Percentiles rank a stretch among this genome's conserved stretches.
Evolutionary conservation across 2,113 vertebrate genomes (phyloP).

Genomic region (Macrotus californicus): DNA sequence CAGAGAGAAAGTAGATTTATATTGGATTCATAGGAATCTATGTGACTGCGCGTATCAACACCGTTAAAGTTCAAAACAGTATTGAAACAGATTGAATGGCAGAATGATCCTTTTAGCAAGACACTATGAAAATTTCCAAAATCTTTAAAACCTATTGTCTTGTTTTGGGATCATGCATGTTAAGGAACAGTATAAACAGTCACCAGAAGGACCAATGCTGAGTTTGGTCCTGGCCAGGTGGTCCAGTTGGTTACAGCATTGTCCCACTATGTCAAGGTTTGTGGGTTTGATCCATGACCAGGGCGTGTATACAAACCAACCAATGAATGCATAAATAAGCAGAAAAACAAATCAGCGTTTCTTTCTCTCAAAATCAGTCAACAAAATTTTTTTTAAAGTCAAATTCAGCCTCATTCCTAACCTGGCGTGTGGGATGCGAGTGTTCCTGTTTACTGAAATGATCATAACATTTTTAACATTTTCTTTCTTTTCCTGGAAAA

Average conservation of each 20-base stretch:
- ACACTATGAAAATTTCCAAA: neutral
- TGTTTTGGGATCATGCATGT: neutral
- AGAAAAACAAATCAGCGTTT: too few relatives aligned
- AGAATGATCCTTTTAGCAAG: neutral
- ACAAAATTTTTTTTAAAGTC: too few relatives aligned
- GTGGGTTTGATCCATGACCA: too few relatives aligned
- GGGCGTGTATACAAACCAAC: too few relatives aligned
- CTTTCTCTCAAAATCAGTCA: too few relatives aligned
- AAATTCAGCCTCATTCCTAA: neutral
- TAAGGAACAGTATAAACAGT: neutral
- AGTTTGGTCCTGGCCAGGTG: neutral
- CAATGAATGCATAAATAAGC: too few relatives aligned
- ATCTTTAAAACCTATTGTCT: neutral
- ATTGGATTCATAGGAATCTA: neutral
- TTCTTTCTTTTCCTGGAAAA: neutral
- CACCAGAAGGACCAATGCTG: too few relatives aligned
- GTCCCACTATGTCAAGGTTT: too few relatives aligned
- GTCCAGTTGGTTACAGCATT: too few relatives aligned
- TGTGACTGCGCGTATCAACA: neutral
- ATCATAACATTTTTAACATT: neutral
- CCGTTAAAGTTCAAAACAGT: neutral
- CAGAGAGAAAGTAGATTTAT: neutral
- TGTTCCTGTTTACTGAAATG: neutral
- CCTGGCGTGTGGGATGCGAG: neutral
- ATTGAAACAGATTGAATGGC: neutral